These are phyloP conservation scores for Dendroctonus ponderosae DNA, from an alignment of 1,140 invertebrate genomes.

Conservation along the genomic window DNA sequence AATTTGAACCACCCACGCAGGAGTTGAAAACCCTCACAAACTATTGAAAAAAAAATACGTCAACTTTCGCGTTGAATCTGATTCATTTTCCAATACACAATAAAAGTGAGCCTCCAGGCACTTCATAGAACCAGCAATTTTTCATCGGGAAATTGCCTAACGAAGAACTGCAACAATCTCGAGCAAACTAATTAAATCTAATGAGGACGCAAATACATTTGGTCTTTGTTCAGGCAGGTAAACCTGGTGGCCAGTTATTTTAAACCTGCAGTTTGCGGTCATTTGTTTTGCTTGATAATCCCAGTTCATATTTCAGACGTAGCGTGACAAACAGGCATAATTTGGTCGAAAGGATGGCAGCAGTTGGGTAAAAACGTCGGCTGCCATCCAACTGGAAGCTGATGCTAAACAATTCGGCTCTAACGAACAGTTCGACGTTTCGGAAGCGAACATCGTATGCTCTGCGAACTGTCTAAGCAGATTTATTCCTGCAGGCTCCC, in stretches of 20 bases:
- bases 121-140: not conserved
- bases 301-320: slow-evolving; percentile 3
- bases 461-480: too few species aligned
- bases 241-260: not conserved
- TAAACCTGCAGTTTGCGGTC: not conserved
- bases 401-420: too few species aligned
- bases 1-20: too few species aligned
- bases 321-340: not conserved
- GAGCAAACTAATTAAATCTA: slow-evolving; percentile 1
- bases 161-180: too few species aligned
- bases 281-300: slow-evolving; percentile 7
- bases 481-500: too few species aligned
- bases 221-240: not conserved
- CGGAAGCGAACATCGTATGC: too few species aligned
- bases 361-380: not conserved
- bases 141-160: too few species aligned
- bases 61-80: too few species aligned
- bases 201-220: slow-evolving; percentile 6
- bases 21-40: too few species aligned
- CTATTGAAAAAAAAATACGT: too few species aligned
- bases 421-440: too few species aligned
- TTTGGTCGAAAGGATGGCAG: not conserved
- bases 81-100: not conserved
- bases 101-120: not conserved
- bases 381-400: too few species aligned